phyloP scores from a whole-genome alignment of 2,113 vertebrate genomes.

The Channa maculata region DNA sequence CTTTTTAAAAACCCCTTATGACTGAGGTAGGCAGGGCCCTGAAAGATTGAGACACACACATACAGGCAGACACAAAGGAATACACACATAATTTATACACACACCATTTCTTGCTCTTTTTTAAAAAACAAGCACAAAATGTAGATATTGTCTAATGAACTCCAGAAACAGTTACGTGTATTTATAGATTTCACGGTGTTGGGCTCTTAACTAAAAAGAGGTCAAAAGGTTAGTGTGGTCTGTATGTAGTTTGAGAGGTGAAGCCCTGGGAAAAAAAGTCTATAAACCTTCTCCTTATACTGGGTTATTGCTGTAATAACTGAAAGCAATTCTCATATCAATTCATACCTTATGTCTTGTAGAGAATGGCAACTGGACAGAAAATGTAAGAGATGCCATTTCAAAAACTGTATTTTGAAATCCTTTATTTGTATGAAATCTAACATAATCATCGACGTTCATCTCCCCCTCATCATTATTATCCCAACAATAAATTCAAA shows the following conservation, averaged over 20 bases:
- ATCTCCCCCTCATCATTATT: background rate
- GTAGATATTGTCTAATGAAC: too few relatives aligned
- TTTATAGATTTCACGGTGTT: too few relatives aligned
- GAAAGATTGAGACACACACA: slow-evolving; percentile 37
- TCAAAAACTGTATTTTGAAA: background rate
- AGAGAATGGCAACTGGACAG: too few relatives aligned
- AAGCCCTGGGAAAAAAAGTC: too few relatives aligned
- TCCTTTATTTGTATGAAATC: slow-evolving; percentile 9
- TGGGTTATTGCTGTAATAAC: background rate
- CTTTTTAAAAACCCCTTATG: slow-evolving; percentile 53
- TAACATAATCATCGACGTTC: background rate
- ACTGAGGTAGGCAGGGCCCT: slow-evolving; percentile 44
- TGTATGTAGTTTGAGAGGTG: too few relatives aligned
- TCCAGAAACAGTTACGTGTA: too few relatives aligned
- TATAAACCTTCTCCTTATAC: too few relatives aligned
- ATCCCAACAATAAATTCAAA: background rate
- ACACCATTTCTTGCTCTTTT: slow-evolving; percentile 14
- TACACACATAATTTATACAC: background rate
- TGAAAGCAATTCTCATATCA: too few relatives aligned
- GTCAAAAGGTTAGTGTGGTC: too few relatives aligned
- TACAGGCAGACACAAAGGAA: slow-evolving; percentile 33
- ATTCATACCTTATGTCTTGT: too few relatives aligned
- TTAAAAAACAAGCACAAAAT: slow-evolving; percentile 20
- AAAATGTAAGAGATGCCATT: too few relatives aligned
- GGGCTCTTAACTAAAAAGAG: too few relatives aligned